Base-by-base conservation (phyloP, 37 sponge, comb jelly and placozoan species). In the Hormiphora californensis region DNA sequence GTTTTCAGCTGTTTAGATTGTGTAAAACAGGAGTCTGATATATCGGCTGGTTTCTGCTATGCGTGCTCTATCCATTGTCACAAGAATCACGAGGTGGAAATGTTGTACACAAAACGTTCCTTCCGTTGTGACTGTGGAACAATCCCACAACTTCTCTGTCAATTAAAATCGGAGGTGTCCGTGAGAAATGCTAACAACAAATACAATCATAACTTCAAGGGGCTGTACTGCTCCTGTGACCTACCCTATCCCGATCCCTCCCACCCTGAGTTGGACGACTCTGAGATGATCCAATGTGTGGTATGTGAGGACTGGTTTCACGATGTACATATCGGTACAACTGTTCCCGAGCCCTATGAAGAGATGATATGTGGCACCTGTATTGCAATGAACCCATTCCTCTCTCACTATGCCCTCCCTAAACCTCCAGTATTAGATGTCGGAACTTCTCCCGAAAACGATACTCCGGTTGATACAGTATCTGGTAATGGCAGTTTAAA, bases 271-370 rank as follows among this genome's bases (percentile, higher is more conserved):
- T 38, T 92, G 91, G 93, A 88, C 21, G 94, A 92, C 21, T 92
- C 90, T 59, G 93, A 94, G 55, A 95, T 98, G 99, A 69, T 94
- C 21, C 99, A 98, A 88, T 98, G 99, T 55, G 46, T 86, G 54
- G 86, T 95, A 11, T 98, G 99, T 86, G 99, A 98, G 88, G 99
- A 98, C 59, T 98, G 99, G 99, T 98, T 89, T 85, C 99, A 98
- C 85, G 54, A 89, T 37, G 32, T 59, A 17, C 73, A 59, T 73
- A 43, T 73, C 27, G 59, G 59, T 4, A 33, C 81, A 11, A 30
- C 43, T 3, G 69, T 38, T n/a, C 54, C 88, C 28, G 88, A 88
- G 11, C 23, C 22, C 1, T 68, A 46, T 41, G 88, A 65, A 35
- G 88, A 88, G 55, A 46, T 88, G 54, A 46, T 41, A 15, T 88